Evolutionary conservation across 2,113 vertebrate genomes (phyloP), one percentile per base, ranked within the genome.

Genomic region (Polypterus bichir): DNA sequence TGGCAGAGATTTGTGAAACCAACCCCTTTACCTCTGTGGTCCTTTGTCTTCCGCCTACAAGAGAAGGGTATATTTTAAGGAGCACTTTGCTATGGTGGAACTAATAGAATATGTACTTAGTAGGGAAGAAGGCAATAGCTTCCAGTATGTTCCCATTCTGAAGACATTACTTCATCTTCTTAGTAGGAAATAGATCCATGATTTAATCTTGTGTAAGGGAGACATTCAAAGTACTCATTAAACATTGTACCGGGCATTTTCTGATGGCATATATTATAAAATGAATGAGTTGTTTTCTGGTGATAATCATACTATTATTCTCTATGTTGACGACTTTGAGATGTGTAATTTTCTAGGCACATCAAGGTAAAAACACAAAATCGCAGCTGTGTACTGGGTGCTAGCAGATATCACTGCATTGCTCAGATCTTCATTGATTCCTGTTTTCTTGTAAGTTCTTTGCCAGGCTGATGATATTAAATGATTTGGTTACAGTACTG

Each of bases 101-200:
- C 64, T 62, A 59, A 49, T 66, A 54, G 62, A 69, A 46, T 69
- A 64, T 48, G 49, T 69, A 10, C 58, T 66, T 54, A 59, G 66
- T 61, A 7, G 54, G 5, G 59, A 57, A 8, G 8, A 60, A 46
- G 10, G 44, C 5, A 53, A 47, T 47, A 65, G 57, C 48, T 65
- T 60, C 47, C 64, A 65, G 49, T 65, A 60, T 60, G 63, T 65
- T 54, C 58, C 64, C 46, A 61, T 65, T 65, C 51, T 59, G 44
- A 57, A 9, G n/a, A 53, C n/a, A 6, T 66, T 66, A 57, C 60
- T 55, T 57, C 47, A 65, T 44, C 47, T 65, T 61, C 62, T 65
- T 11, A 65, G 62, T 7, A 61, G 62, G 11, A 61, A 65, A 60
- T 49, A 65, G 48, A 27, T 60, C 49, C 58, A 60, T 9, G 64